phyloP scores from a whole-genome alignment of 2,797 vertebrate species.

The Lagocephalus sceleratus region DNA sequence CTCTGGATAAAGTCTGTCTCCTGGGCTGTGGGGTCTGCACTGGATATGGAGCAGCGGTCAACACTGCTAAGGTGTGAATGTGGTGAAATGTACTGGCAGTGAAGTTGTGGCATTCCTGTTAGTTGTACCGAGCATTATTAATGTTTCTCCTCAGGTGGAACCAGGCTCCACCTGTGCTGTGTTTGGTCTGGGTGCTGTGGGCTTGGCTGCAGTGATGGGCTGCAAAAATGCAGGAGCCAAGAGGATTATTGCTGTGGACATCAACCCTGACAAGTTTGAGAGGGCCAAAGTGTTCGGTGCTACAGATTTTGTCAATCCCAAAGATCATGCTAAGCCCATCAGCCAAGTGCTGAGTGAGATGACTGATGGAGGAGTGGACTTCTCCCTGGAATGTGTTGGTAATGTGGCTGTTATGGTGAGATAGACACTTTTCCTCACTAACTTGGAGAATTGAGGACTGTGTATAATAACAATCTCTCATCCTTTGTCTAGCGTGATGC shows the following conservation, averaged over 20 bases:
- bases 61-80: constrained; percentile 83
- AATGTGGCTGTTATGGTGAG: constrained; percentile 88
- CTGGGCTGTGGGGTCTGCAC: constrained; percentile 91
- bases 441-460: not conserved
- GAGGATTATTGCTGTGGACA: constrained; percentile 87
- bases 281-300: constrained; percentile 89
- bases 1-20: constrained; percentile 91
- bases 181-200: constrained; percentile 92
- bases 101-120: too few species aligned
- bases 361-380: constrained; percentile 91
- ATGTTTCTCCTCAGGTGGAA: constrained; percentile 77
- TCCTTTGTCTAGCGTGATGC: constrained; percentile 78
- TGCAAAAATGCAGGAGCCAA: constrained; percentile 88
- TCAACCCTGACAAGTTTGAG: constrained; percentile 87
- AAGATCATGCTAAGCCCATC: constrained; percentile 84
- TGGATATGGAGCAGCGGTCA: constrained; percentile 90
- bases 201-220: constrained; percentile 93
- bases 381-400: constrained; percentile 91
- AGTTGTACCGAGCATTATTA: too few species aligned
- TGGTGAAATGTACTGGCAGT: not conserved
- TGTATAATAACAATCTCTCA: not conserved
- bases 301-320: constrained; percentile 87
- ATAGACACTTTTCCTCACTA: not conserved
- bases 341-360: constrained; percentile 84
- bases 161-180: constrained; percentile 88